Percentiles rank a stretch among this genome's conserved stretches.
Evolutionary conservation across 2,113 vertebrate genomes (phyloP).

Genomic region (Gopherus evgoodei): DNA sequence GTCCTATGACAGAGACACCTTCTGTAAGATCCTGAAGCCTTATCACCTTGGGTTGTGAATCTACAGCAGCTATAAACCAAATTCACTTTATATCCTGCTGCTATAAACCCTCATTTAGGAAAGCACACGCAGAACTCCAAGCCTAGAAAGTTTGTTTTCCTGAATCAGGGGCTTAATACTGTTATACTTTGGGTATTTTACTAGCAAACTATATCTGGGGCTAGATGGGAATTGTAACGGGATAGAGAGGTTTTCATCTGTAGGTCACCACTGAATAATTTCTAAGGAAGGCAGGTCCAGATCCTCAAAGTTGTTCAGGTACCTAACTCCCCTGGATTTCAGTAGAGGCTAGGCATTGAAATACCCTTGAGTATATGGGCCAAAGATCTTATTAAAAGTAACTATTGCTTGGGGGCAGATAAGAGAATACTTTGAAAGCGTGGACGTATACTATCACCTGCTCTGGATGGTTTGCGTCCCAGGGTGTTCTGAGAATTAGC

Average conservation of each 20-base stretch:
- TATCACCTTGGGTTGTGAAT: slow-evolving; percentile 46
- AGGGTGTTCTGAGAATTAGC: not conserved
- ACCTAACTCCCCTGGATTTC: not conserved
- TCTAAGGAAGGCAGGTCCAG: slow-evolving; percentile 56
- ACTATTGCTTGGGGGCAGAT: not conserved
- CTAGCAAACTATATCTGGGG: slow-evolving; percentile 32
- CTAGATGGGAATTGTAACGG: slow-evolving; percentile 48
- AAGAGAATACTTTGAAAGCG: not conserved
- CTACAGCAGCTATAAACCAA: slow-evolving; percentile 64
- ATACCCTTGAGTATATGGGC: not conserved
- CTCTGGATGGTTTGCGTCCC: slow-evolving; percentile 25
- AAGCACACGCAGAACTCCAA: slow-evolving; percentile 55
- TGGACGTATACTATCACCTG: slow-evolving; percentile 56
- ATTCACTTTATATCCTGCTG: not conserved
- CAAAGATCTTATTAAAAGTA: not conserved
- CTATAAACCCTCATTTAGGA: not conserved
- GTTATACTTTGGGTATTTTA: slow-evolving; percentile 36
- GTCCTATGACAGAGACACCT: slow-evolving; percentile 43
- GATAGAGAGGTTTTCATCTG: slow-evolving; percentile 49
- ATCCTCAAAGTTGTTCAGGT: not conserved
- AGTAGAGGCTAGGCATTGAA: not conserved
- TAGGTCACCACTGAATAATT: slow-evolving; percentile 48
- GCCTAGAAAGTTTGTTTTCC: slow-evolving; percentile 53
- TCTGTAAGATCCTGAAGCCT: slow-evolving; percentile 41
- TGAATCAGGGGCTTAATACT: slow-evolving; percentile 54